Evolutionary conservation across 92 coral and sea anemone species (phyloP).

Genomic region (Palythoa grandis): DNA sequence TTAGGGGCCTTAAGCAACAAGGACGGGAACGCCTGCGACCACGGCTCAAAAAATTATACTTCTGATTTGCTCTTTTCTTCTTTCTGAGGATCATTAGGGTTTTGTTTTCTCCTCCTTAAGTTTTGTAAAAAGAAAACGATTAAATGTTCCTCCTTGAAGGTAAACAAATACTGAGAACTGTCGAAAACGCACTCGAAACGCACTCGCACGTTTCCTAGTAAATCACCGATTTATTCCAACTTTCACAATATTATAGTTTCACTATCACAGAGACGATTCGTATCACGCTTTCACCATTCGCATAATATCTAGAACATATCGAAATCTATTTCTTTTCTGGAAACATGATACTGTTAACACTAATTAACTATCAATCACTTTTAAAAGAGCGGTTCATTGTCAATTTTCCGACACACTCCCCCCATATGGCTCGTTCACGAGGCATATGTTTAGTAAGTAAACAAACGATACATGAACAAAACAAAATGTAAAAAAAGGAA

Average conservation of each 20-base stretch:
- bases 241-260: neutral
- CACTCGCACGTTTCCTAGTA: too few relatives aligned
- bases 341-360: neutral
- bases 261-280: neutral
- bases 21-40: too few relatives aligned
- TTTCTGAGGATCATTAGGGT: too few relatives aligned
- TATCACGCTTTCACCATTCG: neutral
- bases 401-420: conserved; percentile 33
- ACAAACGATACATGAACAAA: neutral
- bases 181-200: conserved; percentile 1
- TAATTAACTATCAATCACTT: neutral
- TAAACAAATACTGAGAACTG: too few relatives aligned
- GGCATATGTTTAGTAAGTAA: conserved; percentile 8
- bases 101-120: too few relatives aligned
- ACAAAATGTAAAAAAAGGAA: neutral
- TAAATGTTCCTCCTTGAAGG: too few relatives aligned
- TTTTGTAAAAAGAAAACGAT: too few relatives aligned
- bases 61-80: too few relatives aligned
- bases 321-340: neutral
- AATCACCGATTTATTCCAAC: too few relatives aligned
- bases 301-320: neutral
- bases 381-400: neutral
- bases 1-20: too few relatives aligned
- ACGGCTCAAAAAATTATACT: too few relatives aligned
- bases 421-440: conserved; percentile 20